A percentile compares a stretch with the other conserved stretches of the same genome.
Conservation (phyloP, 2,113 vertebrate genomes). For the Talpa occidentalis region DNA sequence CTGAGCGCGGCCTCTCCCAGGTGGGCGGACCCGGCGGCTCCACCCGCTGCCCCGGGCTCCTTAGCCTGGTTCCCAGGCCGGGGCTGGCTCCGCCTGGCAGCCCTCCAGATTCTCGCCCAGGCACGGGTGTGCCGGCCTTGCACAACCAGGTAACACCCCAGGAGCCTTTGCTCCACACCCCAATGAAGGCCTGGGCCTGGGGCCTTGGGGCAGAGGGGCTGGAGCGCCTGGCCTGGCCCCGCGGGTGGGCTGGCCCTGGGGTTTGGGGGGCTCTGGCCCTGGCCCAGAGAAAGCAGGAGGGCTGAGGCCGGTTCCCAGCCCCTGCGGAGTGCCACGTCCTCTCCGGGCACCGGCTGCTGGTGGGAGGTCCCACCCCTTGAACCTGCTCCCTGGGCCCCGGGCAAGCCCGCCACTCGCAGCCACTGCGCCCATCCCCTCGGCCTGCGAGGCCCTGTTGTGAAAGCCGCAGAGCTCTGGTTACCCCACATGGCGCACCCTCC, state of each 20-base stretch:
- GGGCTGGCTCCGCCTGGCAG: background rate
- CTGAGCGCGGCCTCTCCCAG: background rate
- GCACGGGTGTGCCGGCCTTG: constrained; percentile 57
- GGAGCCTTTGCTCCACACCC: constrained; percentile 27
- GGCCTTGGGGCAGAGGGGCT: accelerated
- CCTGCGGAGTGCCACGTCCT: background rate
- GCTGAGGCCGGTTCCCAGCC: background rate
- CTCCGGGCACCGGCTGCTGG: too few species aligned
- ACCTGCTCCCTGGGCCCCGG: too few species aligned
- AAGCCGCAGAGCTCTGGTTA: background rate
- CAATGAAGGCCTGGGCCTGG: background rate
- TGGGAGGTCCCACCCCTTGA: too few species aligned
- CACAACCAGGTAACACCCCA: constrained; percentile 36
- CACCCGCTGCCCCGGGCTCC: background rate
- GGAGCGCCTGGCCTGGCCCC: background rate
- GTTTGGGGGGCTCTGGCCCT: too few species aligned
- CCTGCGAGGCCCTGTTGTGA: too few species aligned
- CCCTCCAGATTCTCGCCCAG: constrained; percentile 43
- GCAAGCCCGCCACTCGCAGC: too few species aligned
- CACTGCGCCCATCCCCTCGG: too few species aligned
- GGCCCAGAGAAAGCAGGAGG: too few species aligned
- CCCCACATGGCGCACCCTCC: background rate
- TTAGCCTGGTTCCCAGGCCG: constrained; percentile 67
- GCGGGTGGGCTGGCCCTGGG: too few species aligned
- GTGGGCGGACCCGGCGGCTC: background rate